phyloP scores from a whole-genome alignment of 2,113 vertebrate species.

The Platichthys stellatus region DNA sequence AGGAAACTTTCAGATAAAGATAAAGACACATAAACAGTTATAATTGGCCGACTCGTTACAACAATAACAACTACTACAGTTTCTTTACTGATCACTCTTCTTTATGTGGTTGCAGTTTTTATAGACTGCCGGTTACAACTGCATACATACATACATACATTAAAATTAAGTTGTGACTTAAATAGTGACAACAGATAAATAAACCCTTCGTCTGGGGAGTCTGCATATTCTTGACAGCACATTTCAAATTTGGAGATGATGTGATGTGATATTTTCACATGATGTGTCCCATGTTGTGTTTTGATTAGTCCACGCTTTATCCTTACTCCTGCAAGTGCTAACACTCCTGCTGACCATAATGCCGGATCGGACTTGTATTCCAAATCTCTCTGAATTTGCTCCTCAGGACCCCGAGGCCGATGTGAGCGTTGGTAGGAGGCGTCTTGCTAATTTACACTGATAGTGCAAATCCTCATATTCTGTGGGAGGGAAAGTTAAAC shows the following conservation, averaged over 20 bases:
- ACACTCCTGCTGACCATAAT: not conserved
- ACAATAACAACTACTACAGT: too few species aligned
- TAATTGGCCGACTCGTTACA: too few species aligned
- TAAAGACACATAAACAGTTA: too few species aligned
- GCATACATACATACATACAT: too few species aligned
- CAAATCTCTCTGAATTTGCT: not conserved
- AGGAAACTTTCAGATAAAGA: too few species aligned
- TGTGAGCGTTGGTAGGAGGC: conserved; percentile 26
- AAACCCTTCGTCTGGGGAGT: not conserved
- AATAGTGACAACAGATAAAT: too few species aligned
- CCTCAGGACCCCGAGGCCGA: not conserved
- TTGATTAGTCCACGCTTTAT: not conserved
- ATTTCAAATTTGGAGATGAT: not conserved
- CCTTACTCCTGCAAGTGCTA: not conserved
- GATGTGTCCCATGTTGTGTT: not conserved
- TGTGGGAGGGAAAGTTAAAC: conserved; percentile 32
- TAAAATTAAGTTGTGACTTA: too few species aligned
- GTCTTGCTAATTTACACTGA: conserved; percentile 40
- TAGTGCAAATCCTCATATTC: conserved; percentile 41
- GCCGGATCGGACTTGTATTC: not conserved
- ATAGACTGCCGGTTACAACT: too few species aligned
- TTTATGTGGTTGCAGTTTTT: too few species aligned
- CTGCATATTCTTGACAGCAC: not conserved
- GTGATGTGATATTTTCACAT: not conserved
- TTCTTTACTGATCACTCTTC: too few species aligned